Conservation (phyloP, 2,888 invertebrate genomes). For the Thymelicus lineola region DNA sequence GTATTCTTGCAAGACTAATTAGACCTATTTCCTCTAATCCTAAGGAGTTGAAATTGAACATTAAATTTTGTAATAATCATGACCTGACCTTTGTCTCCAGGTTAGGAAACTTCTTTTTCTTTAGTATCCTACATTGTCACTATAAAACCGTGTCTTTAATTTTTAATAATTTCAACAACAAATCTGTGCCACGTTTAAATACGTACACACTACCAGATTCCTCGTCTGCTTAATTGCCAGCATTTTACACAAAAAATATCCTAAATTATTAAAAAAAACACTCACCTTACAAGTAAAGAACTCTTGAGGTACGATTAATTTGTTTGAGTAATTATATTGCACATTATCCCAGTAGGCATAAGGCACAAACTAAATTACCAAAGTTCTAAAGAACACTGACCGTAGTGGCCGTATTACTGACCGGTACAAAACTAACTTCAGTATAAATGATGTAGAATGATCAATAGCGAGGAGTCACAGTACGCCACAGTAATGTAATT, state of each 20-base stretch:
- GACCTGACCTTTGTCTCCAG: too few relatives aligned
- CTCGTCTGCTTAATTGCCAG: too few relatives aligned
- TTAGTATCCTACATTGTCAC: too few relatives aligned
- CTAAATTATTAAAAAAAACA: neutral
- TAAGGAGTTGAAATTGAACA: too few relatives aligned
- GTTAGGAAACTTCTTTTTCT: too few relatives aligned
- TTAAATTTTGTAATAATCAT: too few relatives aligned
- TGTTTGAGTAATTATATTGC: neutral
- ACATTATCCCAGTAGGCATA: neutral
- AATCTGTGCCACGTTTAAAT: too few relatives aligned
- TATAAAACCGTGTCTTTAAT: too few relatives aligned
- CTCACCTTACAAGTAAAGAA: neutral
- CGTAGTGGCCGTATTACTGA: neutral
- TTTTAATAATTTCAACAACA: too few relatives aligned
- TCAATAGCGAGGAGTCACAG: constrained; percentile 66
- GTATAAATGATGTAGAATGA: constrained; percentile 72
- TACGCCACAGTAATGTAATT: constrained; percentile 72
- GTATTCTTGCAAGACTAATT: too few relatives aligned
- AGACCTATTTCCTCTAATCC: too few relatives aligned
- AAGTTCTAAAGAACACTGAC: constrained; percentile 17
- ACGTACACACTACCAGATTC: too few relatives aligned
- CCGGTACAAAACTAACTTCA: constrained; percentile 51
- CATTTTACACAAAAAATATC: neutral
- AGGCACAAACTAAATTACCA: constrained; percentile 16
- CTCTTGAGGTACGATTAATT: neutral